Evolutionary conservation across 2,797 vertebrate species (phyloP), one percentile per base, ranked within the genome.

Genomic region (Capromys pilorides): DNA sequence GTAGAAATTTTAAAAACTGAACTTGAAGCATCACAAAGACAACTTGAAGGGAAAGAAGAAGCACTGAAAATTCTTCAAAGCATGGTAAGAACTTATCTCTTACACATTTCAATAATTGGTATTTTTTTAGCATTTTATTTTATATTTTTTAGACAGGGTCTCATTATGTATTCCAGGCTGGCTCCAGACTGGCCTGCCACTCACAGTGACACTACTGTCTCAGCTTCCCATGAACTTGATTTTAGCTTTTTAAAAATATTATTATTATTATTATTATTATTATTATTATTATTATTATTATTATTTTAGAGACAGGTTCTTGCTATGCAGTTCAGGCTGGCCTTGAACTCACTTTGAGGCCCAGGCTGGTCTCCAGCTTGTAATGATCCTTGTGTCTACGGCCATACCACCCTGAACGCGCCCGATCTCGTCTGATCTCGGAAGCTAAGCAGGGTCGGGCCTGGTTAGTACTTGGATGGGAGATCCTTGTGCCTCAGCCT

Each of bases 31-130:
- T 98, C 98, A 49, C 99, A 98, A 93, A 99, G 99, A 83, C 99
- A 99, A 96, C 98, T 99, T 59, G 98, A 99, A 97, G 99, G 99
- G 61, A 99, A 99, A 98, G 99, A 99, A 54, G 98, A 99, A 98
- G 99, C 99, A 92, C 91, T 99, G 90, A 99, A 98, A 98, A 99
- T 99, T 97, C 96, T 99, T 75, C 99, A 99, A 95, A 99, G 98
- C 96, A 99, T 99, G 98, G 99, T 99, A 98, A 95, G 97, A 96
- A 79, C 24, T 86, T 2, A 67, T 77, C 28, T 49, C 24, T 64
- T 84, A 64, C 4, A 59, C 22, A 62, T 71, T 81, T 36, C 73
- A 87, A 0, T 85, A 71, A 61, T 71, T 71, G 57, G n/a, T 89
- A 33, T 75, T 61, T 28, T 62, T 16, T 78, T 41, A 24, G 12